Evolutionary conservation across 2,888 invertebrate species (phyloP).

Genomic region (Gonocerus acuteangulatus): DNA sequence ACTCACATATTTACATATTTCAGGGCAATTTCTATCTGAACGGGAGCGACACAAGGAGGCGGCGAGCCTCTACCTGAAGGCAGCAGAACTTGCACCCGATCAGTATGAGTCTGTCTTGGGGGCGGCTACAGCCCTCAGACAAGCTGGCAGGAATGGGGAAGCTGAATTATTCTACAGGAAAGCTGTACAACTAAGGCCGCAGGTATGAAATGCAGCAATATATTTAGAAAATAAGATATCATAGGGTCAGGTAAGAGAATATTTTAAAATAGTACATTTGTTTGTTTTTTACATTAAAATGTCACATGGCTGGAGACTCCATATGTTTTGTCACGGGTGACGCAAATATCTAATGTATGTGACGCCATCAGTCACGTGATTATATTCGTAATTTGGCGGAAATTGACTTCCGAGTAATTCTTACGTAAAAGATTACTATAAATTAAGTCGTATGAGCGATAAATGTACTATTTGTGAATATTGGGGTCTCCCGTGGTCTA

Average conservation of each 20-base stretch:
- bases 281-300: not conserved
- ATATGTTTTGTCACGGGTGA: not conserved
- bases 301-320: not conserved
- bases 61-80: slow-evolving; percentile 67
- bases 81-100: slow-evolving; percentile 66
- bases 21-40: slow-evolving; percentile 82
- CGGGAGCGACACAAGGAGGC: slow-evolving; percentile 73
- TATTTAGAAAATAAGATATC: too few relatives aligned
- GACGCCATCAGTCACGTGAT: too few relatives aligned
- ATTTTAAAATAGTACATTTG: not conserved
- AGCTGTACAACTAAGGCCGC: slow-evolving; percentile 55
- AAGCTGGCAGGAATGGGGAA: slow-evolving; percentile 69
- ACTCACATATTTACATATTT: too few relatives aligned
- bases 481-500: too few relatives aligned
- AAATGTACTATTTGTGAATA: too few relatives aligned
- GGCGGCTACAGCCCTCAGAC: slow-evolving; percentile 78
- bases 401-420: too few relatives aligned
- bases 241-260: too few relatives aligned
- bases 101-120: slow-evolving; percentile 80
- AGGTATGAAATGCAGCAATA: slow-evolving; percentile 43
- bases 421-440: too few relatives aligned
- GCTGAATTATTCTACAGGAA: slow-evolving; percentile 83
- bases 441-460: too few relatives aligned
- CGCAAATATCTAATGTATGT: too few relatives aligned
- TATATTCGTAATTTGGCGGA: too few relatives aligned